Percentiles rank a stretch among this genome's conserved stretches.
Conservation (phyloP, 2,113 vertebrate genomes). For the Hemiscyllium ocellatum region DNA sequence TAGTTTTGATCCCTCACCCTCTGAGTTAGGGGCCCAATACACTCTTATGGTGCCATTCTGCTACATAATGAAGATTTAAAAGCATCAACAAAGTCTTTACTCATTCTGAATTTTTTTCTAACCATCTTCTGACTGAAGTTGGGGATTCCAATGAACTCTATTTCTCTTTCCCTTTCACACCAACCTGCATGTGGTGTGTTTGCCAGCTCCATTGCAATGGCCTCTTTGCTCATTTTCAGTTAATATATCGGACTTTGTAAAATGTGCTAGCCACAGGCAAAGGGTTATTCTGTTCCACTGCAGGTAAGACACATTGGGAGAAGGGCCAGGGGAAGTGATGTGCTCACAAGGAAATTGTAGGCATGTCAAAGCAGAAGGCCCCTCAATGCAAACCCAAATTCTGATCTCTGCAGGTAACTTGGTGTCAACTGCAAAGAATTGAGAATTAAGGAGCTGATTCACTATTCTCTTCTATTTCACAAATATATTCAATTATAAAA, state of each 20-base stretch:
- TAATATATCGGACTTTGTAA: neutral
- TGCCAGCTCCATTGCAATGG: neutral
- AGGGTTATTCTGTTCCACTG: neutral
- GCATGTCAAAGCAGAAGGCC: neutral
- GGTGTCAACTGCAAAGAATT: neutral
- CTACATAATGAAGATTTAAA: neutral
- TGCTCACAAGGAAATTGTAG: neutral
- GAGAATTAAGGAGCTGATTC: neutral
- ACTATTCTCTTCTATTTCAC: neutral
- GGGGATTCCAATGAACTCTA: neutral
- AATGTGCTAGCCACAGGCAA: neutral
- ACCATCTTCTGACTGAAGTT: neutral
- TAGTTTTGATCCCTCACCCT: no score
- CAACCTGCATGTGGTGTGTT: neutral
- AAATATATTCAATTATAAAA: neutral
- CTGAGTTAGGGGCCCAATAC: no score
- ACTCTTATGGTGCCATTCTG: no score
- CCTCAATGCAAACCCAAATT: neutral
- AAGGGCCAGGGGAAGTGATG: no score
- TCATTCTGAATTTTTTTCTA: neutral
- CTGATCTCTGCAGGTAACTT: neutral
- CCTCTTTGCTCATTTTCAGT: neutral
- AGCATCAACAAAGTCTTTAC: neutral
- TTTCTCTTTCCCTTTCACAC: neutral
- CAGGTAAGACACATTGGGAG: neutral